Evolutionary conservation across 2,113 vertebrate genomes (phyloP).

Genomic region (Mobula hypostoma): DNA sequence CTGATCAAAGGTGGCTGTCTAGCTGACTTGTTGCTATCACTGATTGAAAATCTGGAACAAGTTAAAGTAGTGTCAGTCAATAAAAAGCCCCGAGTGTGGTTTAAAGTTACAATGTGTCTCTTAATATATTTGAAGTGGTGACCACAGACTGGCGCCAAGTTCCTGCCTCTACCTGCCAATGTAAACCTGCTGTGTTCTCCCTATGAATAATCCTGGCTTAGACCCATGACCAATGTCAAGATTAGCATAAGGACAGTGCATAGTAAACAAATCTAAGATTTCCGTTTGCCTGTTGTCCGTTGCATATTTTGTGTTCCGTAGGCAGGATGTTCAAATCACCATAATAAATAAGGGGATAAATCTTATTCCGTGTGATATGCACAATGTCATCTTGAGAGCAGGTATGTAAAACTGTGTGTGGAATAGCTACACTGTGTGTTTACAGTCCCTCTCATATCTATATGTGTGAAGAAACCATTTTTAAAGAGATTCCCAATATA

Average conservation of each 20-base stretch:
- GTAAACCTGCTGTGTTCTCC: conserved; percentile 8
- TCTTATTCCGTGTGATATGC: background rate
- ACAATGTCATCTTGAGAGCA: background rate
- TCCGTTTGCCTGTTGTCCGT: background rate
- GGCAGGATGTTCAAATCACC: background rate
- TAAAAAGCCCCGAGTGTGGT: background rate
- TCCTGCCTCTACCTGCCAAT: background rate
- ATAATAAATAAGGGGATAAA: background rate
- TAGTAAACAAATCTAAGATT: background rate
- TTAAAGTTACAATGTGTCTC: conserved; percentile 5
- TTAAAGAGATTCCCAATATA: background rate
- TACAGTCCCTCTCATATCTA: background rate
- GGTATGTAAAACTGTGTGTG: background rate
- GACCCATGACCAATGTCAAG: background rate
- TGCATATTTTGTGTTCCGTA: background rate
- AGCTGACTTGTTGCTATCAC: background rate
- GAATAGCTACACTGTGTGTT: background rate
- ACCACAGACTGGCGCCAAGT: background rate
- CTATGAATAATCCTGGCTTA: background rate
- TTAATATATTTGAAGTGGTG: background rate
- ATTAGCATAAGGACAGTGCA: background rate
- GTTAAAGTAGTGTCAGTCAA: background rate
- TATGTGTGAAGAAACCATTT: background rate
- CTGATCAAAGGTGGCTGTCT: background rate
- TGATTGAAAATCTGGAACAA: conserved; percentile 13